phyloP scores from a whole-genome alignment of 2,113 vertebrate species.

The Scomber japonicus region DNA sequence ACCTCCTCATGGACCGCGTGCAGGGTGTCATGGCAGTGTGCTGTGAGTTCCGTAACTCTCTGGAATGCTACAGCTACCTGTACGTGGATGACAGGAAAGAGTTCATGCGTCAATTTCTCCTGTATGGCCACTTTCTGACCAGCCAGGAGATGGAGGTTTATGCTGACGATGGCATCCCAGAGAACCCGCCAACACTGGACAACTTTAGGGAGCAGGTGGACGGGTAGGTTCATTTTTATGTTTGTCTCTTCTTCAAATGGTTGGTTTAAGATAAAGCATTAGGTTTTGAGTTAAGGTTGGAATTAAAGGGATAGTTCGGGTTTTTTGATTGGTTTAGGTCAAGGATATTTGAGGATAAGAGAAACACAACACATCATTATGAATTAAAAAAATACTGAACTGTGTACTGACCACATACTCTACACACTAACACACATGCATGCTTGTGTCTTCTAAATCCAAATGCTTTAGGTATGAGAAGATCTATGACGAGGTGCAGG shows the following conservation, averaged over 20 bases:
- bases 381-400: too few species aligned
- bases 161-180: conserved; percentile 75
- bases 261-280: neutral
- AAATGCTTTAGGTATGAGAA: conserved; percentile 84
- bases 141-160: conserved; percentile 84
- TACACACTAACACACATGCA: too few species aligned
- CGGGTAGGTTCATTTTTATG: conserved; percentile 38
- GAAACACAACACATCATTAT: too few species aligned
- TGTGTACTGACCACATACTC: too few species aligned
- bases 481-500: conserved; percentile 87
- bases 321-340: too few species aligned
- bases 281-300: too few species aligned
- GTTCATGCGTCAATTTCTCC: conserved; percentile 89
- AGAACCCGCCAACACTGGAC: conserved; percentile 85
- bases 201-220: conserved; percentile 89
- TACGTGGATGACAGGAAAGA: conserved; percentile 89
- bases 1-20: conserved; percentile 82
- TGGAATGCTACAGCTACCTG: conserved; percentile 88
- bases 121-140: conserved; percentile 82
- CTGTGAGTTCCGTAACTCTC: conserved; percentile 75
- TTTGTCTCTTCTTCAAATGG: too few species aligned
- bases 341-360: too few species aligned
- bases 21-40: conserved; percentile 72
- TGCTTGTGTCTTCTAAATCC: neutral
- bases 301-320: too few species aligned